Evolutionary conservation across 2,113 vertebrate genomes (phyloP), one percentile per base, ranked within the genome.

Genomic region (Trematomus loennbergii): DNA sequence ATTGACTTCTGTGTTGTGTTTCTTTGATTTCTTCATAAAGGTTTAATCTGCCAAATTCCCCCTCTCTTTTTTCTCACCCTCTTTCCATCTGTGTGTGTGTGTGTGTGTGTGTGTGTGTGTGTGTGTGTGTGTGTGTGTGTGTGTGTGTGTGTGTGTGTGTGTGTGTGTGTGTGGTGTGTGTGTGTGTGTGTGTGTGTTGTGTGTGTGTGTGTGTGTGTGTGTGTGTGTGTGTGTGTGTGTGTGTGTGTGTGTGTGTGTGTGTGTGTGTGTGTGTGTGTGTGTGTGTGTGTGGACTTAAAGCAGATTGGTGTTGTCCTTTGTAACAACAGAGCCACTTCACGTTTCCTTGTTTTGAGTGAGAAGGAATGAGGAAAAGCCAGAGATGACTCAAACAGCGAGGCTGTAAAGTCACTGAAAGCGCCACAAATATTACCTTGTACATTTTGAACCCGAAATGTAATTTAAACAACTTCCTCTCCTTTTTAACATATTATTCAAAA

Each of bases 301-400:
- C 85, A 90, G 81, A 88, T 88, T 88, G 85, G 72, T 91, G 83
- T 75, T 87, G 83, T 93, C 84, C 81, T 88, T 86, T 89, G 82
- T 84, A 91, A 91, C 81, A 89, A 83, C 85, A 86, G 78, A 87
- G 81, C 82, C 91, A 91, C 88, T 91, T 89, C 84, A 86, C 88
- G 71, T 92, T 76, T 90, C 66, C 69, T 71, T 84, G 70, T 87
- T 83, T 87, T 80, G 75, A 88, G 74, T 77, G 68, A 78, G 87
- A 78, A 52, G 73, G 75, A 79, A 76, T 29, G 80, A 78, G 40
- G 72, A 33, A 71, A 71, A 79, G 63, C 33, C 69, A 79, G 75
- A 33, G 60, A 80, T 61, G 50, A 75, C 15, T 79, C 75, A 49
- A 83, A 79, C 62, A 84, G 50, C 36, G 57, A 70, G 63, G 29